Conservation (phyloP, 2,888 invertebrate species). For the Torymus aiolomorphi region DNA sequence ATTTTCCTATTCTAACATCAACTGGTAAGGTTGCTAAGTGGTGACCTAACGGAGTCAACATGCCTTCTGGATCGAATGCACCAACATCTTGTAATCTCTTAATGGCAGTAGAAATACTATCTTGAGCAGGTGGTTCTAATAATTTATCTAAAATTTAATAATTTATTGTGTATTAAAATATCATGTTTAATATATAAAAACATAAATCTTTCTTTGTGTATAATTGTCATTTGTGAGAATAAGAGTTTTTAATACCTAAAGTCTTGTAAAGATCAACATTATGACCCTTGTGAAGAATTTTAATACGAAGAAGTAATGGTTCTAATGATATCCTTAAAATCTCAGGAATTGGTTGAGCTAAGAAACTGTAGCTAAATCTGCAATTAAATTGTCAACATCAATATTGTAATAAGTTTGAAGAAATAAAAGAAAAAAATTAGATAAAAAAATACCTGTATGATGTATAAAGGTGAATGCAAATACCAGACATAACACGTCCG, state of each 20-base stretch:
- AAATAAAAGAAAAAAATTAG: slow-evolving; percentile 1
- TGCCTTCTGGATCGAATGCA: slow-evolving; percentile 85
- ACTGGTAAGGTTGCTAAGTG: slow-evolving; percentile 93
- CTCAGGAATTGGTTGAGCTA: slow-evolving; percentile 89
- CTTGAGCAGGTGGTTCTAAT: slow-evolving; percentile 84
- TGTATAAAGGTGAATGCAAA: slow-evolving; percentile 91
- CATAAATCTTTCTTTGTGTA: background rate
- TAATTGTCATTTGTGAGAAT: background rate
- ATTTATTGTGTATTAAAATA: slow-evolving; percentile 5
- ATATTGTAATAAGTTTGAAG: background rate
- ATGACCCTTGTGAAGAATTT: slow-evolving; percentile 79
- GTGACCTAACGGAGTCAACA: slow-evolving; percentile 89
- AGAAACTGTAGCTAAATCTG: slow-evolving; percentile 81
- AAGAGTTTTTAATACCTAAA: slow-evolving; percentile 73
- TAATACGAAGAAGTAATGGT: slow-evolving; percentile 85
- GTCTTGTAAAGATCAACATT: slow-evolving; percentile 77
- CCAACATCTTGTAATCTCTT: slow-evolving; percentile 85
- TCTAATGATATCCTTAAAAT: slow-evolving; percentile 93
- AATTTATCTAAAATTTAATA: slow-evolving; percentile 78
- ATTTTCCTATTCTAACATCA: slow-evolving; percentile 93
- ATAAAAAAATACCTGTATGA: slow-evolving; percentile 76
- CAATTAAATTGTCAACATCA: slow-evolving; percentile 2
- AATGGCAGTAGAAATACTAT: slow-evolving; percentile 83
- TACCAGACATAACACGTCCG: slow-evolving; percentile 92
- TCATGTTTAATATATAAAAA: slow-evolving; percentile 8